Percentiles rank a stretch among this genome's conserved stretches.
Evolutionary conservation across 2,113 vertebrate species (phyloP).

Genomic region (Bubo bubo): DNA sequence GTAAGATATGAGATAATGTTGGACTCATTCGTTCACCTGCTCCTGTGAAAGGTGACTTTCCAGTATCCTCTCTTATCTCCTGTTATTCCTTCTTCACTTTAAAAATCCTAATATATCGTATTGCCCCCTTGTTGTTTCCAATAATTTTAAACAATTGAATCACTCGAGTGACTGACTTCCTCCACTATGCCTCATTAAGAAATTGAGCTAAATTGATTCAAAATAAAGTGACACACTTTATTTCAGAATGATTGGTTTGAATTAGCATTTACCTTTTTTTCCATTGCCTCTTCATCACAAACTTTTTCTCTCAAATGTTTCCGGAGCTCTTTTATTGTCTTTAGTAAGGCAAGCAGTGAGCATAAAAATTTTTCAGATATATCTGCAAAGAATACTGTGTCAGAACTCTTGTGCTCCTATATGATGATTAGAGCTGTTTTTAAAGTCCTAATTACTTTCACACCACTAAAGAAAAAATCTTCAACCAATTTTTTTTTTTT

Average conservation of each 20-base stretch:
- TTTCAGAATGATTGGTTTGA: conserved; percentile 45
- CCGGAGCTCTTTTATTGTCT: neutral
- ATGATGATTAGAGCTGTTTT: neutral
- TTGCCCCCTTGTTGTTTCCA: neutral
- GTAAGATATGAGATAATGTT: neutral
- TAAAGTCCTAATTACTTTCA: neutral
- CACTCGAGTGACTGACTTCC: neutral
- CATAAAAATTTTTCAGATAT: neutral
- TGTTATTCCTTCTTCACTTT: neutral
- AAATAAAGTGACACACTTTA: conserved; percentile 58
- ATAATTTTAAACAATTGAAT: conserved; percentile 53
- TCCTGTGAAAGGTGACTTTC: neutral
- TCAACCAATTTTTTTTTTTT: neutral
- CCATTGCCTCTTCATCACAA: neutral
- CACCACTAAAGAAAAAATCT: neutral
- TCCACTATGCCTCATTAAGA: conserved; percentile 39
- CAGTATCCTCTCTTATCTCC: neutral
- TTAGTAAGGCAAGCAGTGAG: neutral
- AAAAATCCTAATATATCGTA: neutral
- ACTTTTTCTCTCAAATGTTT: neutral
- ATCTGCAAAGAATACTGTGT: neutral
- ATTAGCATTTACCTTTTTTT: conserved; percentile 49
- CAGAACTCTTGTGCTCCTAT: neutral
- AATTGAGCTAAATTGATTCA: conserved; percentile 57
- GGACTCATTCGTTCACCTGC: neutral